Evolutionary conservation across 2,797 vertebrate genomes (phyloP).

Genomic region (Phalloptychus januarius): DNA sequence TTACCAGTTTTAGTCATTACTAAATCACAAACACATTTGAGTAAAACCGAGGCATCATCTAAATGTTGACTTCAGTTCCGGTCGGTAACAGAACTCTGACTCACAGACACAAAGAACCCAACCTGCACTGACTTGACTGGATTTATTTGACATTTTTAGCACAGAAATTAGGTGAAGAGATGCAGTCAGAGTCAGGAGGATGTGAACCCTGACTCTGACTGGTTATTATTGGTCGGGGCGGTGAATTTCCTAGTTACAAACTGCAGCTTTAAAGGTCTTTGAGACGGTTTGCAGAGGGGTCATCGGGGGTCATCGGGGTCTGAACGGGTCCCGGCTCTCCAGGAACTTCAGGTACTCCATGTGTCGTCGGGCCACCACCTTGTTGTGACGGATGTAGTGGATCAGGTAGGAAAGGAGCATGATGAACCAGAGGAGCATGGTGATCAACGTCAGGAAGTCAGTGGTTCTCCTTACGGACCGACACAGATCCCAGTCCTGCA

Average conservation of each 20-base stretch:
- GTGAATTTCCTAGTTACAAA: too few relatives aligned
- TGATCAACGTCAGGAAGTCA: constrained; percentile 88
- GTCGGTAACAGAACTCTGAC: not conserved
- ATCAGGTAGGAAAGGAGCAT: constrained; percentile 86
- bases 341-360: constrained; percentile 81
- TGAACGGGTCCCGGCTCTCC: constrained; percentile 15
- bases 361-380: constrained; percentile 80
- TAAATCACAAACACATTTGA: not conserved
- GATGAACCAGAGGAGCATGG: constrained; percentile 89
- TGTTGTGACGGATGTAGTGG: constrained; percentile 87
- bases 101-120: not conserved
- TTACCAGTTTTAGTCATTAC: not conserved
- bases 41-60: not conserved
- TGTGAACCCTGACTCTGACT: not conserved
- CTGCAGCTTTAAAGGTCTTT: not conserved
- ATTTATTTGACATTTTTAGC: not conserved
- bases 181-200: not conserved
- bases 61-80: not conserved
- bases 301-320: not conserved
- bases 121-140: not conserved
- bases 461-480: constrained; percentile 79
- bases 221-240: too few relatives aligned
- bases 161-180: not conserved
- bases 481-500: constrained; percentile 83
- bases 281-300: not conserved